Percentiles rank a stretch among this genome's conserved stretches.
These are phyloP conservation scores for Gnathonemus echidnorhynchus DNA, from an alignment of 2,113 vertebrate genomes.

Conservation along the genomic window DNA sequence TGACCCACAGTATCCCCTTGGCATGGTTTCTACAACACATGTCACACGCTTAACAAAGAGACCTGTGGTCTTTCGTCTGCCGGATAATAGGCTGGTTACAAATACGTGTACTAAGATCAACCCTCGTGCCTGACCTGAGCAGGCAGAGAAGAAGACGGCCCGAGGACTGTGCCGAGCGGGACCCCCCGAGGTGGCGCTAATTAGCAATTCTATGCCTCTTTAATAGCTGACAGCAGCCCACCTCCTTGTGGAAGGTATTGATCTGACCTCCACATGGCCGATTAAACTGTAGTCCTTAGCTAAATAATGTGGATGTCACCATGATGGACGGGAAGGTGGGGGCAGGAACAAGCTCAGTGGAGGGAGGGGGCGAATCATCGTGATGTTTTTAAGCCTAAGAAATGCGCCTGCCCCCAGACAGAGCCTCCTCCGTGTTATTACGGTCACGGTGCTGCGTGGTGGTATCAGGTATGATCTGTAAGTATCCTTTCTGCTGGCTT, in stretches of 20 bases:
- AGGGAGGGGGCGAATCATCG: constrained; percentile 22
- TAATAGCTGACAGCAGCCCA: constrained; percentile 50
- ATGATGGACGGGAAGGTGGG: not conserved
- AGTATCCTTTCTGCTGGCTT: constrained; percentile 33
- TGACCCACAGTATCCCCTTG: not conserved
- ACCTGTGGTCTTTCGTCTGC: not conserved
- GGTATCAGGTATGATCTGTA: constrained; percentile 20
- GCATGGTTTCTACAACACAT: not conserved
- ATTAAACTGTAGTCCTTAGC: constrained; percentile 40
- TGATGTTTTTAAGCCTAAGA: constrained; percentile 35
- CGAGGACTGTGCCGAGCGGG: not conserved
- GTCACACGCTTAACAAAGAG: not conserved
- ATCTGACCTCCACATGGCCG: constrained; percentile 45
- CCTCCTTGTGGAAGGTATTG: constrained; percentile 41
- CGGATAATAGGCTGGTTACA: not conserved
- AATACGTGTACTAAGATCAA: not conserved
- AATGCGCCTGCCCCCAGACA: constrained; percentile 38
- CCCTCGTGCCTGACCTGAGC: not conserved
- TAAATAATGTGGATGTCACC: constrained; percentile 31
- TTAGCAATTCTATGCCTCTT: constrained; percentile 55
- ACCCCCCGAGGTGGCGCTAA: constrained; percentile 40
- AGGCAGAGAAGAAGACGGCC: not conserved
- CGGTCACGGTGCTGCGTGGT: constrained; percentile 6
- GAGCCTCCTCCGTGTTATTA: constrained; percentile 32
- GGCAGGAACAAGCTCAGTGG: constrained; percentile 7